Base-by-base conservation (phyloP, 2,797 vertebrate species). In the Brachyalestes nurse region DNA sequence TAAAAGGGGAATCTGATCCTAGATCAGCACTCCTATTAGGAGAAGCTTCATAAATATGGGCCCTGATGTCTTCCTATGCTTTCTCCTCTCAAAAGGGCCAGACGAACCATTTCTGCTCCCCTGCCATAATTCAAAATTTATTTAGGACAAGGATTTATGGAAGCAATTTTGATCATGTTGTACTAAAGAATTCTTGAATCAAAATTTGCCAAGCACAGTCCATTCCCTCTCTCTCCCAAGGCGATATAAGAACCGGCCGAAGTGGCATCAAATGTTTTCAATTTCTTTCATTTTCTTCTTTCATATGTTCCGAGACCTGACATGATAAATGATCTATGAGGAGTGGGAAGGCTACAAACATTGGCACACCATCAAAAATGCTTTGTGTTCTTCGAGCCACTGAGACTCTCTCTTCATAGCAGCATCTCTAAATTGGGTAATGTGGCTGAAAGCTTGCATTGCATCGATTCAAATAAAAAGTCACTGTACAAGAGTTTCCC, bases 241-340 rank as follows among this genome's bases (percentile, higher is more conserved):
- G 75, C 45, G 5, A 47, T 64, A 7, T 72, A 58, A 67, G 72
- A 45, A 71, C 17, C 21, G 34, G 34, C 73, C 45, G 49, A 65
- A 82, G 28, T 72, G 34, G 17, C 51, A 72, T 75, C 40, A 25
- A 47, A 38, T 4, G 71, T 77, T 72, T 80, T 57, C 70, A 55
- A n/a, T 61, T 81, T 81, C 53, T 86, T 75, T 65, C 47, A 64
- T 78, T 78, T 25, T 60, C 69, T 38, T 71, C 82, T 80, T 25
- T 16, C 21, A 70, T 57, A 83, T 53, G 47, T 75, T 71, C 34
- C 71, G 49, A 66, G 45, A 51, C 69, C 38, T 79, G 70, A 80
- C 74, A 57, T 78, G 73, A 74, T 71, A 61, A 75, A 77, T 77
- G 49, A 79, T 76, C 67, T 82, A 69, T 82, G 58, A 79, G 73